These are phyloP conservation scores for Hippocampus kuda DNA, from an alignment of 2,797 vertebrate species.

Conservation along the genomic window DNA sequence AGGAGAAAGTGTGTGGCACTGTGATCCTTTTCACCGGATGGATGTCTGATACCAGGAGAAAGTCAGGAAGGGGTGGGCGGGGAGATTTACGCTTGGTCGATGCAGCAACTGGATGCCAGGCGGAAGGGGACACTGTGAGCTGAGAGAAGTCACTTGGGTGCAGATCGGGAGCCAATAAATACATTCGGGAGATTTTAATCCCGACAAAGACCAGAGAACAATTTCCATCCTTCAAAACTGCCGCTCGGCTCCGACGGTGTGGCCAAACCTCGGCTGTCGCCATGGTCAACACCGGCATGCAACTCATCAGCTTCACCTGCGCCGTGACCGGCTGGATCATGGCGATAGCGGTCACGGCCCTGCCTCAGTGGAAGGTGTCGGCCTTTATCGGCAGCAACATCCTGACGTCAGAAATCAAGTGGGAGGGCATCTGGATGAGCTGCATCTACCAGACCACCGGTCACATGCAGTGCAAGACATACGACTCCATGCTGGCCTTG, in stretches of 20 bases:
- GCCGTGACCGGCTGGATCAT: slow-evolving; percentile 75
- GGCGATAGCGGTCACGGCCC: slow-evolving; percentile 71
- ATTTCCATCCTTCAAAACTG: background rate
- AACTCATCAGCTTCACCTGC: slow-evolving; percentile 75
- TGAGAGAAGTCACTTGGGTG: background rate
- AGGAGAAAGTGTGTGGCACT: slow-evolving; percentile 38
- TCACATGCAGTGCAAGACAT: slow-evolving; percentile 77
- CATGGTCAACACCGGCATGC: slow-evolving; percentile 76
- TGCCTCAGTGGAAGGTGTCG: slow-evolving; percentile 78
- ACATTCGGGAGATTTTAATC: slow-evolving; percentile 14
- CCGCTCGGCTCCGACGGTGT: no score
- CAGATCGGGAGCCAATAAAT: slow-evolving; percentile 3
- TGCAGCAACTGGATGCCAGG: background rate
- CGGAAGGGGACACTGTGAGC: background rate
- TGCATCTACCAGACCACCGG: slow-evolving; percentile 75
- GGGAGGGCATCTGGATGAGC: slow-evolving; percentile 81
- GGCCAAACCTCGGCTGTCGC: background rate
- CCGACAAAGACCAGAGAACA: background rate
- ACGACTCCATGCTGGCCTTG: slow-evolving; percentile 72
- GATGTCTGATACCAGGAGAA: slow-evolving; percentile 14
- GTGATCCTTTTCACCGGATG: background rate
- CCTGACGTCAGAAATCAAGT: slow-evolving; percentile 72
- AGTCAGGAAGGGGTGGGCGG: background rate
- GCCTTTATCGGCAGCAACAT: slow-evolving; percentile 75
- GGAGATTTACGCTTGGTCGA: slow-evolving; percentile 11